A percentile compares a stretch with the other conserved stretches of the same genome.
Evolutionary conservation across 2,888 invertebrate genomes (phyloP).

Genomic region (Plagodis dolabraria): DNA sequence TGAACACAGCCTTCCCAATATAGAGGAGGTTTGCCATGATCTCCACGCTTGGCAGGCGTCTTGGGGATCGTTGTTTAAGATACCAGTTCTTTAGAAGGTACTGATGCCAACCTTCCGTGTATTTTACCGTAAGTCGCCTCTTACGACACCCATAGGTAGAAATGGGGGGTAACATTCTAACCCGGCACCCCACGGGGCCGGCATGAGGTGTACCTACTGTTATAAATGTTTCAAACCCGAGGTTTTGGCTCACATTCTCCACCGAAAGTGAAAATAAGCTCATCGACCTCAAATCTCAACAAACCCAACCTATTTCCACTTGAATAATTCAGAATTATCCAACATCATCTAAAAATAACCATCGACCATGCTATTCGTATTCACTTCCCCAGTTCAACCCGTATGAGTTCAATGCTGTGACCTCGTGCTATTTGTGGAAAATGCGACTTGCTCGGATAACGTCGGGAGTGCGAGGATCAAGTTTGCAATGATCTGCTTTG

Average conservation of each 20-base stretch:
- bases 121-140: no score
- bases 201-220: no score
- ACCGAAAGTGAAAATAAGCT: conserved; percentile 1
- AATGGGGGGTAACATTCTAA: no score
- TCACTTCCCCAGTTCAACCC: conserved; percentile 18
- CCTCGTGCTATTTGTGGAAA: conserved; percentile 24
- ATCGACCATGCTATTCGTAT: conserved; percentile 3
- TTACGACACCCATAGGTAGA: no score
- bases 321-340: conserved; percentile 1
- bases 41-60: no score
- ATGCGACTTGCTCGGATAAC: conserved; percentile 5
- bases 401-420: conserved; percentile 4
- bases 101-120: no score
- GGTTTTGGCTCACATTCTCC: not conserved
- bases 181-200: no score
- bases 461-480: not conserved
- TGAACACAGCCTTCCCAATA: no score
- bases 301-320: conserved; percentile 3
- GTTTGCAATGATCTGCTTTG: conserved; percentile 9
- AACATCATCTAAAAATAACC: conserved; percentile 20
- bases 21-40: no score
- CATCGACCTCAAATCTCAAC: not conserved
- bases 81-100: no score
- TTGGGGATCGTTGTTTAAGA: no score
- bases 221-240: no score